A percentile compares a stretch with the other conserved stretches of the same genome.
Conservation (phyloP, 2,888 invertebrate genomes). For the Limenitis camilla region DNA sequence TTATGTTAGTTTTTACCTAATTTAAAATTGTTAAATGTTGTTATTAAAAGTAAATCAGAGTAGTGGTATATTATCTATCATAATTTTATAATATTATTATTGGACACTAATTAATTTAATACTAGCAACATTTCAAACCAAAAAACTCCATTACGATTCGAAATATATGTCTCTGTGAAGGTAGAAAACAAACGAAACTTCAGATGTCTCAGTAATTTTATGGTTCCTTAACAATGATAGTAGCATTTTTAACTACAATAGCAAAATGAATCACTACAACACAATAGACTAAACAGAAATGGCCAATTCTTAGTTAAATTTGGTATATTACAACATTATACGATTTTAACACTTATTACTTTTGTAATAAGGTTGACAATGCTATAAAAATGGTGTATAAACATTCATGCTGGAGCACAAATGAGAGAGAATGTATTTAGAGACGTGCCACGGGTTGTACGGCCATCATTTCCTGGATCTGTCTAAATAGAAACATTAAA, state of each 20-base stretch:
- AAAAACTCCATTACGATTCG: no score
- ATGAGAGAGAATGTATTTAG: slow-evolving; percentile 7
- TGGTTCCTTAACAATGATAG: no score
- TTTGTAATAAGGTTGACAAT: neutral
- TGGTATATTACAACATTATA: neutral
- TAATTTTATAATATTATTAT: no score
- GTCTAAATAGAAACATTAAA: slow-evolving; percentile 7
- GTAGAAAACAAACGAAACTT: no score
- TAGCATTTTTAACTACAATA: slow-evolving; percentile 1
- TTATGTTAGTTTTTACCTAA: no score
- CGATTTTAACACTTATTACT: neutral
- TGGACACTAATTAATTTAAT: no score
- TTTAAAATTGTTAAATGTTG: no score
- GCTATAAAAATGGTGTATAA: neutral
- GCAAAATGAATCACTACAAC: slow-evolving; percentile 1
- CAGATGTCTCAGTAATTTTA: no score
- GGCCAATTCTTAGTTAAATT: slow-evolving; percentile 6
- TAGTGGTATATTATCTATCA: no score
- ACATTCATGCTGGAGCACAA: neutral
- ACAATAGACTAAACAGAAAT: slow-evolving; percentile 10
- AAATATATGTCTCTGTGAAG: no score
- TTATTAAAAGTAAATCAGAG: no score
- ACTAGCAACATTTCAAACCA: no score
- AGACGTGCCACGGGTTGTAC: slow-evolving; percentile 3
- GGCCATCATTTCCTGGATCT: slow-evolving; percentile 6